phyloP scores from a whole-genome alignment of 23 tunicate species.

The Diplosoma virens region DNA sequence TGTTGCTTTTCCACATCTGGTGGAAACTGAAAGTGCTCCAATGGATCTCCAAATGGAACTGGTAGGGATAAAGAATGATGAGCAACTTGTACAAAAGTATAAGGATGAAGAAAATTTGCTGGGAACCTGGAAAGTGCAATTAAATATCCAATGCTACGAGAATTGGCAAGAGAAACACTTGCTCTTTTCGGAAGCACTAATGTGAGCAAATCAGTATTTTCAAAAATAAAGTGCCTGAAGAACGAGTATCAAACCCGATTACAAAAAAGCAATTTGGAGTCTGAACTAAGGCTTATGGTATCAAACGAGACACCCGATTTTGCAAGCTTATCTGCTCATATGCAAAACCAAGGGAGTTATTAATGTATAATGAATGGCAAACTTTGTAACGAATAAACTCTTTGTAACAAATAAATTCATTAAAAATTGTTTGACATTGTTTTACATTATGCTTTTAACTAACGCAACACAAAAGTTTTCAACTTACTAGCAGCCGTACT shows the following conservation, averaged over 20 bases:
- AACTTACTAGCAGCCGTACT: neutral
- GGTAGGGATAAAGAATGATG: constrained; percentile 26
- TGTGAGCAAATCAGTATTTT: constrained; percentile 31
- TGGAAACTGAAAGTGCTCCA: no score
- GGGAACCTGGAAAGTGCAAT: neutral
- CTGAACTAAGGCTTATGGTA: neutral
- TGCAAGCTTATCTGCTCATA: no score
- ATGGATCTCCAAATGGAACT: constrained; percentile 24
- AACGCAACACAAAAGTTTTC: neutral
- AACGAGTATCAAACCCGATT: neutral
- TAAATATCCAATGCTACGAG: no score
- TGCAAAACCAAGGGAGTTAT: no score
- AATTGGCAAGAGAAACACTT: no score
- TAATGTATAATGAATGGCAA: no score
- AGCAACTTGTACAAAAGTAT: no score
- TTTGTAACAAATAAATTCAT: neutral
- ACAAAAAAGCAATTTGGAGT: neutral
- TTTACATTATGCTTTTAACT: no score
- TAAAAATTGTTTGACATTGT: neutral
- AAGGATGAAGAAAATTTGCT: constrained; percentile 14
- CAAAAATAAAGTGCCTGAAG: no score
- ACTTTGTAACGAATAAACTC: neutral
- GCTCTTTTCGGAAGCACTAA: constrained; percentile 28
- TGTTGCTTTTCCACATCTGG: no score
- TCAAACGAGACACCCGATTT: no score